Conservation (phyloP, 2,888 invertebrate genomes). For the Eledona agricola region DNA sequence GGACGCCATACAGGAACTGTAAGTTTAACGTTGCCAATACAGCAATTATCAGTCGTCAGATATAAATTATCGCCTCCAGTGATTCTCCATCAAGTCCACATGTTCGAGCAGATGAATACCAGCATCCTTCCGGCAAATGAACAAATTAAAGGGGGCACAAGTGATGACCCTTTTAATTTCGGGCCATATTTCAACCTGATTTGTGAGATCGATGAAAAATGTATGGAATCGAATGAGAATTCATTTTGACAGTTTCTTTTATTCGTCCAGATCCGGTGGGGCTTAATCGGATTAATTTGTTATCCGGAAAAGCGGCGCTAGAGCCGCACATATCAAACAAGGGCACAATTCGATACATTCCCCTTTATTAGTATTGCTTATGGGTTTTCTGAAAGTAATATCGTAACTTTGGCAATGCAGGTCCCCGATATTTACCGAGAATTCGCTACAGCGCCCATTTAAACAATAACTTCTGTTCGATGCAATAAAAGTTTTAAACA, state of each 20-base stretch:
- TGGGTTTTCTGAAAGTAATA: constrained; percentile 36
- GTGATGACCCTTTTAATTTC: constrained; percentile 6
- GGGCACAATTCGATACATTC: constrained; percentile 35
- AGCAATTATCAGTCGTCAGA: constrained; percentile 8
- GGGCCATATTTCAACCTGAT: too few relatives aligned
- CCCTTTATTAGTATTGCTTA: constrained; percentile 36
- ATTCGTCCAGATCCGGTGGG: constrained; percentile 6
- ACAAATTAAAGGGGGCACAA: too few relatives aligned
- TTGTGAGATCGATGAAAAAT: background rate
- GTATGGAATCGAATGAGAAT: constrained; percentile 8
- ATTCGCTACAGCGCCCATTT: constrained; percentile 31
- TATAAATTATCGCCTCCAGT: constrained; percentile 5
- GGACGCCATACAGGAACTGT: too few relatives aligned
- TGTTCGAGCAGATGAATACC: constrained; percentile 3
- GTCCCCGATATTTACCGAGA: constrained; percentile 30
- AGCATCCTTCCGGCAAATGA: too few relatives aligned
- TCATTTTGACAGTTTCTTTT: constrained; percentile 25
- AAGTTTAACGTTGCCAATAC: too few relatives aligned
- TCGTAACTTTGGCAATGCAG: constrained; percentile 35
- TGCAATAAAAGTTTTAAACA: constrained; percentile 34
- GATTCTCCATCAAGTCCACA: constrained; percentile 3
- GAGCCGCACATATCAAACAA: constrained; percentile 26
- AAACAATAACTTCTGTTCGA: constrained; percentile 32
- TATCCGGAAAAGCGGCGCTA: constrained; percentile 7
- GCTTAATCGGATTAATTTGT: constrained; percentile 30